Evolutionary conservation across 64 coral and sea anemone species (phyloP).

Genomic region (Porites lutea): DNA sequence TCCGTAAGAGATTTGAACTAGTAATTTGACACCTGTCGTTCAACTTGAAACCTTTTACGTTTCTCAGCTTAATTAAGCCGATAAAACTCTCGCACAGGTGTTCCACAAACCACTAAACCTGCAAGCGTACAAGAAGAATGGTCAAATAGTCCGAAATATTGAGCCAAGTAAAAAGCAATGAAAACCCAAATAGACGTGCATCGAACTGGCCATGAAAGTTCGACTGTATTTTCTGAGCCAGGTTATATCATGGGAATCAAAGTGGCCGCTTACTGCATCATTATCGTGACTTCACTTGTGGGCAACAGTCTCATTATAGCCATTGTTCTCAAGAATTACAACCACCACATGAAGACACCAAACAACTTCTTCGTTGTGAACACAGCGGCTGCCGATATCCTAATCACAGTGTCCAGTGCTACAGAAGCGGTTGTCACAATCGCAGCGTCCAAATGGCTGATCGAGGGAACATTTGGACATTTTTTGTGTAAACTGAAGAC

Average conservation of each 20-base stretch:
- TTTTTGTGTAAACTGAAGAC: constrained; percentile 19
- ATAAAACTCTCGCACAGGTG: neutral
- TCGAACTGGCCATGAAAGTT: neutral
- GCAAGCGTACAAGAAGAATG: neutral
- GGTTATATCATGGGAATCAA: neutral
- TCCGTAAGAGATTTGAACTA: neutral
- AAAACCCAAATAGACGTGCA: neutral
- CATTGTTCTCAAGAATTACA: constrained; percentile 29
- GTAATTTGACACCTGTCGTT: neutral
- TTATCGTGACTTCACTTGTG: constrained; percentile 26
- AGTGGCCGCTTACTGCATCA: constrained; percentile 4
- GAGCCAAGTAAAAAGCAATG: neutral
- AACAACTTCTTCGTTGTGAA: constrained; percentile 38
- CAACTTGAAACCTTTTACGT: neutral
- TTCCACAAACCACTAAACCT: neutral
- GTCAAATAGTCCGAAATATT: too few relatives aligned
- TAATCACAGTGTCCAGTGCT: constrained; percentile 25
- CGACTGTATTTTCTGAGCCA: constrained; percentile 2
- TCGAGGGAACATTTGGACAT: neutral
- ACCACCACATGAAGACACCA: constrained; percentile 49
- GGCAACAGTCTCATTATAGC: constrained; percentile 31
- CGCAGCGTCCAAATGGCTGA: neutral
- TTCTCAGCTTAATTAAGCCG: constrained; percentile 14
- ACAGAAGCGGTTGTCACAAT: constrained; percentile 19
- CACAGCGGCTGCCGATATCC: constrained; percentile 25